Evolutionary conservation across 2,888 invertebrate species (phyloP), one percentile per base, ranked within the genome.

Genomic region (Hybos culiciformis): DNA sequence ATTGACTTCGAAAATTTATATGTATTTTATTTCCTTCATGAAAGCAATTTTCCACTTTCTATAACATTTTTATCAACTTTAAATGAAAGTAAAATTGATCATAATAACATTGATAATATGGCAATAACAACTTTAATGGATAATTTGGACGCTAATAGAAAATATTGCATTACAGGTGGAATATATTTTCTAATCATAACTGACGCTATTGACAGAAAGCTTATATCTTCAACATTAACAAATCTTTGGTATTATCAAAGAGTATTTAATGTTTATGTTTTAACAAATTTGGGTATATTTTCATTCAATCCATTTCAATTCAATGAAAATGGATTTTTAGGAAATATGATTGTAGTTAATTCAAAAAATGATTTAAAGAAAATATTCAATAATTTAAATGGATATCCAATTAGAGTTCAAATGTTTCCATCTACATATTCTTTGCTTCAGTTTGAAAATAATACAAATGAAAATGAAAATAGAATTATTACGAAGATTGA

Each of bases 391-490:
- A 56, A 65, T 45, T 49, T 66, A 1, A 49, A 65, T 41, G 59
- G 57, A 3, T 63, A 64, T 51, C 55, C 60, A 2, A 6, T 66
- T 12, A 55, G 55, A 3, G 49, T 58, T 1, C 62, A 66, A 45
- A 56, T 62, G 19, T 65, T 66, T 39, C 51, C 55, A 42, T 63
- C 66, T 0, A 57, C 58, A 0, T 64, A 58, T 44, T 57, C 63
- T 0, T 43, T 44, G 5, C 41, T 46, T 9, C 17, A 43, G 12
- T n/a, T n/a, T n/a, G n/a, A n/a, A n/a, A n/a, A n/a, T n/a, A n/a
- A n/a, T n/a, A n/a, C n/a, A 48, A 2, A 46, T 60, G 0, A 43
- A 44, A 12, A 53, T 48, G 2, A 52, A 26, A 12, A 42, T 4
- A 36, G 48, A 4, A 45, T 49, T 19, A 48, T 58, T 0, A 33